These are phyloP conservation scores for Natator depressus DNA, from an alignment of 2,113 vertebrate species.

Conservation along the genomic window DNA sequence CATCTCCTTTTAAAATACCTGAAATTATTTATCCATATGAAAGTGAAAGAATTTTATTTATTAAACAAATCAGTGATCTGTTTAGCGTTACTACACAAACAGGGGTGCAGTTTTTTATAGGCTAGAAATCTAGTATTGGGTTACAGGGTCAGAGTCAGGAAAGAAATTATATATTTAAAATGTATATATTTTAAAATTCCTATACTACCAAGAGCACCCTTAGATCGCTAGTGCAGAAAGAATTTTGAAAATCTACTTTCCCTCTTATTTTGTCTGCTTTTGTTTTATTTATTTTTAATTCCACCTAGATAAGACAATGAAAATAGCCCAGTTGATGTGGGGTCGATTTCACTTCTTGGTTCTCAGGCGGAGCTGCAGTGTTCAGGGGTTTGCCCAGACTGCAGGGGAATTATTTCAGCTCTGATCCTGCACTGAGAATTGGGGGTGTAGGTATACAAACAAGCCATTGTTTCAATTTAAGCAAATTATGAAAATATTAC, in stretches of 20 bases:
- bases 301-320: background rate
- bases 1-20: background rate
- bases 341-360: background rate
- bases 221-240: background rate
- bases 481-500: background rate
- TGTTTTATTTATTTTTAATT: background rate
- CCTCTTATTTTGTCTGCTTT: background rate
- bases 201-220: background rate
- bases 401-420: background rate
- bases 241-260: background rate
- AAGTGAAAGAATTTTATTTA: background rate
- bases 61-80: background rate
- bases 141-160: background rate
- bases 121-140: background rate
- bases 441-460: background rate
- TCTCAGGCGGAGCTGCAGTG: background rate
- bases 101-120: background rate
- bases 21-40: background rate
- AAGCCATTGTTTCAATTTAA: background rate
- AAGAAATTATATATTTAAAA: background rate
- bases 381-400: background rate
- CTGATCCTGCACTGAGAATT: background rate
- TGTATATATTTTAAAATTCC: background rate
- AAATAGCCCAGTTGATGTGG: background rate
- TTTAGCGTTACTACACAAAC: background rate